Base-by-base conservation (phyloP, 2,113 vertebrate species). In the Hylia prasina region DNA sequence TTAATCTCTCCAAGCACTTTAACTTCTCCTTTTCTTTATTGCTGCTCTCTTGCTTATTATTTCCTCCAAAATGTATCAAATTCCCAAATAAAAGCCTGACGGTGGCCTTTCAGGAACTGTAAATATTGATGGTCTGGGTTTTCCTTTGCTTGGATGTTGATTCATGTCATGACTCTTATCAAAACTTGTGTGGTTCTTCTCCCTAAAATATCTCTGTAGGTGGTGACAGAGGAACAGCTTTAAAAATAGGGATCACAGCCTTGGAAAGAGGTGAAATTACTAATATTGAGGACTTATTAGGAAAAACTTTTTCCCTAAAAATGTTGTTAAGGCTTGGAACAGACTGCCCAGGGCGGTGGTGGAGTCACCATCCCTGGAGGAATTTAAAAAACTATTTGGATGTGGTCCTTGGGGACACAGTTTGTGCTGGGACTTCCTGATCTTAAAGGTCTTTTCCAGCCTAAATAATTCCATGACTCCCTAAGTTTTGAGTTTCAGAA, bases 1-100 rank as follows among this genome's bases (percentile, higher is more conserved):
- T 90, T 90, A 75, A 94, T 94, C 86, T 96, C 68, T 75, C 47
- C 7, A 17, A 92, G 39, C n/a, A 16, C 68, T 91, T 91, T 37
- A 54, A 53, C 28, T 53, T 90, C 64, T 88, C 53, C 13, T 86
- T 75, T 90, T 50, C 72, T 84, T 95, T 95, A 94, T 57, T 87
- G 79, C 76, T 81, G 85, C 81, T 77, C 24, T 61, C 61, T 68
- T 56, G 69, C 47, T 95, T 64, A 64, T 90, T 94, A 63, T 91
- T 92, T 89, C 56, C 58, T 64, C 66, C 58, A 87, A 39, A 21
- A 44, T 40, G 57, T 45, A 58, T 84, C 87, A 88, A 60, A 77
- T 61, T 84, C 64, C 73, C 70, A 82, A 91, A 77, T 65, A 91
- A 87, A 84, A 94, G 39, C 31, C 53, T 65, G 65, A 20, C 69